Evolutionary conservation across 2,888 invertebrate species (phyloP), one percentile per base, ranked within the genome.

Genomic region (Vannuccia rotundouncinata): DNA sequence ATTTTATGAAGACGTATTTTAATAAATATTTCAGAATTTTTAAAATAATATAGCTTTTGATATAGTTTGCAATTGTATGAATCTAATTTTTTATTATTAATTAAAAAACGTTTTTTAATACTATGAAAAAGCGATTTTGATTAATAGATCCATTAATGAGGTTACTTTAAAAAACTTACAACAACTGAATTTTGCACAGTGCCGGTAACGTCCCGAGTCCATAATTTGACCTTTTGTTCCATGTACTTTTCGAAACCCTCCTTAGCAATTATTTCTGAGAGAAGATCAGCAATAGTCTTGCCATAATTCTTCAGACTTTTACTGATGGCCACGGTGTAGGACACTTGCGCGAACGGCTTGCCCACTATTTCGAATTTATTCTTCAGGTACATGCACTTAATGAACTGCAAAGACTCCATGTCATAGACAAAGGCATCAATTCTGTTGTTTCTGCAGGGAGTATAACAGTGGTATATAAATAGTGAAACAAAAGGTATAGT

Each of bases 381-480:
- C 27, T n/a, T n/a, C 17, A 77, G 75, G 25, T 60, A 73, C 28
- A 45, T 30, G 29, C 59, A 27, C 66, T 79, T 77, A 29, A 75
- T 73, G 77, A 30, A 81, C n/a, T 81, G 76, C 60, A 81, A 25
- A n/a, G 78, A 29, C 29, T 81, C 81, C 29, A 77, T 31, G 30
- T 81, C 81, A 29, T 81, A 81, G 30, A 81, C 45, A 27, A 81
- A 59, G 10, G 81, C 81, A 29, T 81, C 81, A n/a, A 81, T 81
- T 10, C 17, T 73, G n/a, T 10, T n/a, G 28, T 5, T n/a, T n/a
- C 29, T 22, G 28, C 5, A 59, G n/a, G 13, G 59, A 17, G 10
- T 59, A 59, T 10, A 10, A 59, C 22, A n/a, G 13, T 59, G n/a
- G n/a, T 59, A 17, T 59, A 59, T 59, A 10, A 59, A 59, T 13